Base-by-base conservation (phyloP, 2,888 invertebrate genomes). In the Myopa tessellatipennis region DNA sequence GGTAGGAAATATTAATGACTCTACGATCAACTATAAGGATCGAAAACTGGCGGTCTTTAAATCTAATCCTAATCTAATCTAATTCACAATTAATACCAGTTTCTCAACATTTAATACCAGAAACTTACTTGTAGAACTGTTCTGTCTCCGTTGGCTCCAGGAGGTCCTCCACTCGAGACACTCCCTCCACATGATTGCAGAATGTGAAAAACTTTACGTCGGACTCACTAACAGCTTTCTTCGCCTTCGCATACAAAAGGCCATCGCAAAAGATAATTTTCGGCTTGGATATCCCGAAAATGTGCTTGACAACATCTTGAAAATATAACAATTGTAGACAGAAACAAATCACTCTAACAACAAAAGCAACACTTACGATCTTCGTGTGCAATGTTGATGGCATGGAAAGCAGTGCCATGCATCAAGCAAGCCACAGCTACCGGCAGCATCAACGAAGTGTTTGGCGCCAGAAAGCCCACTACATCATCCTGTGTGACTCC, bases 221-320 rank as follows among this genome's bases (percentile, higher is more conserved):
- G 3, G 82, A 26, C 67, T 83, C 82, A 0, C 72, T 61, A 0
- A 84, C 65, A 7, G 82, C 77, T 2, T 68, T 50, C 55, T 81
- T 76, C 4, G 84, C 81, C 8, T 61, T 79, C 1, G 77, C 34
- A 65, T 82, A 83, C 18, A 77, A 63, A 0, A 68, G 71, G 4
- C 79, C 81, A 80, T 84, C 84, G 70, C 85, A 86, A 67, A 85
- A 85, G 78, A 86, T 82, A 4, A 85, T 4, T 76, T 82, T 84
- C 4, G 86, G 86, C 70, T 79, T 83, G 4, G 84, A 83, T 40
- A 82, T 80, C 0, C 77, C 68, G 60, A 82, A 84, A 6, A 82
- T 79, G 68, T 85, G 84, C 12, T 70, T 77, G 4, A 85, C 81
- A n/a, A 83, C 85, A 74, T 79, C 83, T 85, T 38, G 58, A 36